Base-by-base conservation (phyloP, 2,888 invertebrate genomes). In the Chironomus riparius region DNA sequence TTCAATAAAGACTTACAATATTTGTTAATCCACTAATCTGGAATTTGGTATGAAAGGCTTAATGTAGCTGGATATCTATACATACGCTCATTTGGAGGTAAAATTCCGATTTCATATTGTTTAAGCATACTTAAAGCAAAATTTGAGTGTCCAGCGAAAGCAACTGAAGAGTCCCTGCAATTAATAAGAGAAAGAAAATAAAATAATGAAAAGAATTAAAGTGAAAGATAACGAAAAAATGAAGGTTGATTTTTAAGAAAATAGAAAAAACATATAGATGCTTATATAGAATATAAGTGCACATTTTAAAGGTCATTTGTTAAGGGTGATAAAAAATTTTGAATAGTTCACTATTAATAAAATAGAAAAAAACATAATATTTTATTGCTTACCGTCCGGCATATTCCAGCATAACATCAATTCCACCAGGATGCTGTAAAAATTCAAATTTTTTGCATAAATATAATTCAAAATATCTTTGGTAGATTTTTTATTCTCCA, bases 401-500 rank as follows among this genome's bases (percentile, higher is more conserved):
- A 82, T 93, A 89, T 80, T 95, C 95, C 79, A 93, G 82, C 79
- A 95, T 88, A 18, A 95, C 87, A 78, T 94, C 93, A 12, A 87
- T 87, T 6, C 95, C 94, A 75, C 94, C 95, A 0, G 94, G 94
- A 84, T 95, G 95, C 88, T 92, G 81, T 4, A 83, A 83, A 80
- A 82, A 78, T 79, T 78, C 78, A 78, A n/a, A n/a, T n/a, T n/a
- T n/a, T n/a, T n/a, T n/a, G n/a, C n/a, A n/a, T n/a, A n/a, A n/a
- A n/a, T n/a, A n/a, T n/a, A n/a, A n/a, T n/a, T n/a, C n/a, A n/a
- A n/a, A n/a, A n/a, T n/a, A n/a, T n/a, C n/a, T n/a, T n/a, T n/a
- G n/a, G n/a, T n/a, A n/a, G n/a, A n/a, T n/a, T n/a, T n/a, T n/a
- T n/a, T n/a, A n/a, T n/a, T n/a, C n/a, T n/a, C n/a, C n/a, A n/a